These are phyloP conservation scores for Ypsolopha scabrella DNA, from an alignment of 2,888 invertebrate species.

Conservation along the genomic window DNA sequence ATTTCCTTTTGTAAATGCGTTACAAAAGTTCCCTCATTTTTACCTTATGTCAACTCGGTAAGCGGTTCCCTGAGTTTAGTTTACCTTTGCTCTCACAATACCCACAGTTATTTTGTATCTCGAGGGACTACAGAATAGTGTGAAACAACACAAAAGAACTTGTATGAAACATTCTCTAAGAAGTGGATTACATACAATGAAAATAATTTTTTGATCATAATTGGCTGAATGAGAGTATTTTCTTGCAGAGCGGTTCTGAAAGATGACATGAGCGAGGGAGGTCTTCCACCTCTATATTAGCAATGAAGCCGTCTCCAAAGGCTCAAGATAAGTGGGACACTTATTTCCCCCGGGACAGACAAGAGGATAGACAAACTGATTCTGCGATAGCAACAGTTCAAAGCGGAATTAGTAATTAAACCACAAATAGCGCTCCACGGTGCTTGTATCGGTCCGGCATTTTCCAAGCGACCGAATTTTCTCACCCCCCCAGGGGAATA, in stretches of 20 bases:
- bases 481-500: too few relatives aligned
- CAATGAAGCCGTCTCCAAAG: too few relatives aligned
- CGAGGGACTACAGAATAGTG: neutral
- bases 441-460: too few relatives aligned
- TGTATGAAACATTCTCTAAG: too few relatives aligned
- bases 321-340: constrained; percentile 18
- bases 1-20: neutral
- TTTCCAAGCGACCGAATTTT: too few relatives aligned
- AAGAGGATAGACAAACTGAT: constrained; percentile 21
- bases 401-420: constrained; percentile 32
- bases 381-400: constrained; percentile 17
- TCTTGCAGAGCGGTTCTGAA: neutral
- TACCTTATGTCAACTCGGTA: neutral
- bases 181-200: too few relatives aligned
- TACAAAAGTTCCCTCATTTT: neutral
- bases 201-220: too few relatives aligned
- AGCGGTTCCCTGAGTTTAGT: neutral
- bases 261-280: neutral
- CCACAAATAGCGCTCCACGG: constrained; percentile 7
- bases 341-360: constrained; percentile 33
- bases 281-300: constrained; percentile 16
- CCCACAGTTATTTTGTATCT: neutral
- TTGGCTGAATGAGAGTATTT: too few relatives aligned
- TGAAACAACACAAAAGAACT: neutral
- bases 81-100: neutral